A percentile compares a stretch with the other conserved stretches of the same genome.
Evolutionary conservation across 2,113 vertebrate genomes (phyloP).

Genomic region (Fregetta grallaria): DNA sequence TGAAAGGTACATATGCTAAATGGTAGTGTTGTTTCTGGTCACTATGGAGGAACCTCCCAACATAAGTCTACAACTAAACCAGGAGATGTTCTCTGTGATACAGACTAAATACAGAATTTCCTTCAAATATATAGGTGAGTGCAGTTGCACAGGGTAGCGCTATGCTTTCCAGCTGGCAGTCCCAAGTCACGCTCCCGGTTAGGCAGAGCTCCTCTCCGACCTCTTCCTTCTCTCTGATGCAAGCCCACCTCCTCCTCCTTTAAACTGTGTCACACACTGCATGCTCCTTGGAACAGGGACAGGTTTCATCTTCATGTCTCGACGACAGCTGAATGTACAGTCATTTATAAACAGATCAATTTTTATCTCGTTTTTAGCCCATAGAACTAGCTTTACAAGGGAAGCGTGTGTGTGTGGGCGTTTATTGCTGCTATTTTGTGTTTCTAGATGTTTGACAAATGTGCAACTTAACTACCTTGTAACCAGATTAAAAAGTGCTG

Average conservation of each 20-base stretch:
- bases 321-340: not conserved
- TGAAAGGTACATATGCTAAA: not conserved
- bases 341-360: not conserved
- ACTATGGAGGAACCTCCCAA: not conserved
- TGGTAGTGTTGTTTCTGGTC: not conserved
- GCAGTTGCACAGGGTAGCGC: not conserved
- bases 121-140: not conserved
- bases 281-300: not conserved
- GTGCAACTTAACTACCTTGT: not conserved
- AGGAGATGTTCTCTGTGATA: not conserved
- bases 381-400: not conserved
- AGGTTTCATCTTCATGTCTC: not conserved
- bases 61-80: not conserved
- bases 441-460: not conserved
- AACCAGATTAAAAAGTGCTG: not conserved
- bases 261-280: accelerated
- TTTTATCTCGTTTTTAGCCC: not conserved
- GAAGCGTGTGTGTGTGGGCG: not conserved
- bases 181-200: not conserved
- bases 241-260: not conserved
- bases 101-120: not conserved
- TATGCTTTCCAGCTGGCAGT: not conserved
- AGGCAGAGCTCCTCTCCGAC: not conserved
- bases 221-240: not conserved
- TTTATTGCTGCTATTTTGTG: not conserved